Conservation (phyloP, 2,797 vertebrate species). For the Oreochromis mossambicus region DNA sequence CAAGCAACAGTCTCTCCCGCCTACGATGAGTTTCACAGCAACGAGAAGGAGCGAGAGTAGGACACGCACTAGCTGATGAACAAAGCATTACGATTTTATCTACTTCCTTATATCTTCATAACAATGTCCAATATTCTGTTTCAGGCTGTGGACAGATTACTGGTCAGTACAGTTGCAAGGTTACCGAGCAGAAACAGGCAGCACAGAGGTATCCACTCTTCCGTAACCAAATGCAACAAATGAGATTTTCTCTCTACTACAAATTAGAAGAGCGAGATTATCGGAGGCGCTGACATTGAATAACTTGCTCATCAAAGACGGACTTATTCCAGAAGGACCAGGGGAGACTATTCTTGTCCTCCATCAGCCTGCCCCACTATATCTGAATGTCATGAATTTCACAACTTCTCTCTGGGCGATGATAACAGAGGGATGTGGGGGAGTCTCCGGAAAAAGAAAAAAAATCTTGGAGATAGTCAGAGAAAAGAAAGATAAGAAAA, state of each 20-base stretch:
- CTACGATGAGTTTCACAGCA: neutral
- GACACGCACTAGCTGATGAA: neutral
- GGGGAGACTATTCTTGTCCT: conserved; percentile 51
- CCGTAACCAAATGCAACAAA: conserved; percentile 52
- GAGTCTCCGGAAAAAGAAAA: neutral
- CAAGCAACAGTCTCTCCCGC: neutral
- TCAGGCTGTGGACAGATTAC: neutral
- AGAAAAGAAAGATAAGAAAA: neutral
- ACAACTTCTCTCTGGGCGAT: conserved; percentile 46
- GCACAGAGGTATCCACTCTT: neutral
- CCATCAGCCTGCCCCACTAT: conserved; percentile 34
- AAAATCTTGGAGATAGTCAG: neutral
- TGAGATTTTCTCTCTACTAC: conserved; percentile 15
- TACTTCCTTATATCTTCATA: conserved; percentile 2
- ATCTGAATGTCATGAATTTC: conserved; percentile 56
- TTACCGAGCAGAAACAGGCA: neutral
- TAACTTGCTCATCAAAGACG: conserved; percentile 58
- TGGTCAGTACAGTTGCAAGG: neutral
- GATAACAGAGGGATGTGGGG: conserved; percentile 27
- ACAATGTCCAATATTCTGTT: conserved; percentile 8
- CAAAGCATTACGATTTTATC: conserved; percentile 16
- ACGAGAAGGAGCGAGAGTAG: neutral
- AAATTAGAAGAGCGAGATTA: conserved; percentile 34
- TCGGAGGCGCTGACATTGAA: conserved; percentile 36
- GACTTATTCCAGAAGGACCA: conserved; percentile 41